phyloP scores from a whole-genome alignment of 1,140 invertebrate genomes.

The Eciton burchellii region DNA sequence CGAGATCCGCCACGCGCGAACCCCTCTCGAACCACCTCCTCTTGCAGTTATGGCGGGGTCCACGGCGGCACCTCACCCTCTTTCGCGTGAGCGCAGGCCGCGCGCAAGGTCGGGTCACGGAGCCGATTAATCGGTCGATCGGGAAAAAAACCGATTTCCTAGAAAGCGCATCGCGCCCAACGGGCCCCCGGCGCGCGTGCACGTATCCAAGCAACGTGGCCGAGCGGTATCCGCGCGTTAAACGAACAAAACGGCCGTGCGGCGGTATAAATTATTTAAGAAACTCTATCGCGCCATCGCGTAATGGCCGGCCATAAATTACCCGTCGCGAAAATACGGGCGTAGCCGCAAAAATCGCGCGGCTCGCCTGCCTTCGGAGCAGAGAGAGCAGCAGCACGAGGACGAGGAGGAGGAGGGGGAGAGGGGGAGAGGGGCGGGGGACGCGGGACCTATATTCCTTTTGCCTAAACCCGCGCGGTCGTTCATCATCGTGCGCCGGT shows the following conservation, averaged over 20 bases:
- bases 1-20: neutral
- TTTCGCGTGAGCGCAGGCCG: conserved; percentile 53
- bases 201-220: neutral
- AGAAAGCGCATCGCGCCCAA: conserved; percentile 30
- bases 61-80: conserved; percentile 55
- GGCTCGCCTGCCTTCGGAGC: conserved; percentile 11
- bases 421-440: too few relatives aligned
- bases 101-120: conserved; percentile 56
- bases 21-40: neutral
- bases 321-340: conserved; percentile 69
- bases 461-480: conserved; percentile 67
- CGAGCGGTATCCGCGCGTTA: neutral
- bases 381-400: too few relatives aligned
- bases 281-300: conserved; percentile 72
- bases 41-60: neutral
- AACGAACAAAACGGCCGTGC: conserved; percentile 62
- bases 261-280: conserved; percentile 75
- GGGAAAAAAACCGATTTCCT: conserved; percentile 63
- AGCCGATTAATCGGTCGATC: conserved; percentile 64
- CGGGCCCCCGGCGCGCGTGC: neutral
- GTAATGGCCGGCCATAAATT: conserved; percentile 73
- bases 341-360: conserved; percentile 61
- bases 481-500: conserved; percentile 62
- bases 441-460: conserved; percentile 52
- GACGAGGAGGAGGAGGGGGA: too few relatives aligned